A percentile compares a stretch with the other conserved stretches of the same genome.
Evolutionary conservation across 2,888 invertebrate genomes (phyloP).

Genomic region (Phanerotoma sp.): DNA sequence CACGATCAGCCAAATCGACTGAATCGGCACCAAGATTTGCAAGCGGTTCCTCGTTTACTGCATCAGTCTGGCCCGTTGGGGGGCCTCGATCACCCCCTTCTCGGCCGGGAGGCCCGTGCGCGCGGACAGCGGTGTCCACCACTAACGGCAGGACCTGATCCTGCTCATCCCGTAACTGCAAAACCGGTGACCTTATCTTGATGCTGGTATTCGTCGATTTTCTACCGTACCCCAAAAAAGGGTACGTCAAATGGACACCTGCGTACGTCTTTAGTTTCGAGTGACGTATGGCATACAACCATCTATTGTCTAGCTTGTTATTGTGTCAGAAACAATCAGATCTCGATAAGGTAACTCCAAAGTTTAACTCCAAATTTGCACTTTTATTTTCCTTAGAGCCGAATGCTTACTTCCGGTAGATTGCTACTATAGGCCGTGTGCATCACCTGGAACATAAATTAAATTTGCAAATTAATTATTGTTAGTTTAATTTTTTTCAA

Average conservation of each 20-base stretch:
- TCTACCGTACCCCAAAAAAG: conserved; percentile 44
- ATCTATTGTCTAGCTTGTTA: conserved; percentile 9
- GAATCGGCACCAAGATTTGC: conserved; percentile 15
- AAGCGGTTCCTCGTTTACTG: conserved; percentile 34
- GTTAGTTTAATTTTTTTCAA: no score
- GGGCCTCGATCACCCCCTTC: conserved; percentile 49
- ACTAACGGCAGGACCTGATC: conserved; percentile 50
- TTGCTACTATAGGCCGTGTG: no score
- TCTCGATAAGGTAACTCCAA: background rate
- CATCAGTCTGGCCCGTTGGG: conserved; percentile 47
- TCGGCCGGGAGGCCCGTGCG: conserved; percentile 40
- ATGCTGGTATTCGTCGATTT: conserved; percentile 43
- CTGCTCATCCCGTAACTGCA: conserved; percentile 46
- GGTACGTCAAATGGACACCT: conserved; percentile 38
- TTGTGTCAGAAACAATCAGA: background rate
- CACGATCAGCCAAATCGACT: background rate
- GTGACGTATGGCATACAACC: conserved; percentile 3
- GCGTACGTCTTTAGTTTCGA: conserved; percentile 1
- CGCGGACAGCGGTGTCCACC: conserved; percentile 43
- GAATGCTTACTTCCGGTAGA: no score
- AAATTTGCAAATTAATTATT: no score
- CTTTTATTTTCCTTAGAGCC: background rate
- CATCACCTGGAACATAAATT: no score
- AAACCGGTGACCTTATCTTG: conserved; percentile 50
- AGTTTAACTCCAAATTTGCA: conserved; percentile 1